Evolutionary conservation across 2,888 invertebrate species (phyloP).

Genomic region (Pogonocherus hispidulus): DNA sequence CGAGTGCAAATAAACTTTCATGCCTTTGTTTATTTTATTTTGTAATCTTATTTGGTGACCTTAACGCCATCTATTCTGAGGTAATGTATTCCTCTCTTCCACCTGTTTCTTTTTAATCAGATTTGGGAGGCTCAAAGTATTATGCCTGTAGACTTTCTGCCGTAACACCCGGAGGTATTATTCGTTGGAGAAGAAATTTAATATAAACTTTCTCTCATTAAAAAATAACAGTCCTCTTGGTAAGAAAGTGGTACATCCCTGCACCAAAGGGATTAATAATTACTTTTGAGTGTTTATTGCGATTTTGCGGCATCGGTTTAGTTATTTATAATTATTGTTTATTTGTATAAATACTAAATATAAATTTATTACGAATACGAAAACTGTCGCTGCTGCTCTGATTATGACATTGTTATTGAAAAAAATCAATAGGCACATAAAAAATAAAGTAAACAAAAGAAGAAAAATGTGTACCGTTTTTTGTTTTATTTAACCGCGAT

Average conservation of each 20-base stretch:
- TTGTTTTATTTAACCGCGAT: too few species aligned
- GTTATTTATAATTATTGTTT: too few species aligned
- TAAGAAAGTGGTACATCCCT: neutral
- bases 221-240: neutral
- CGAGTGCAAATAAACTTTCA: neutral
- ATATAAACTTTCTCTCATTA: neutral
- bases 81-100: neutral
- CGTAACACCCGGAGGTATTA: neutral
- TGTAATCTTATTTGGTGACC: neutral
- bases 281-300: too few species aligned
- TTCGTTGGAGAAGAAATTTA: neutral
- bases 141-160: neutral
- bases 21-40: constrained; percentile 1
- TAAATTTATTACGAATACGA: too few species aligned
- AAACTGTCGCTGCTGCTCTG: too few species aligned
- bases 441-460: too few species aligned
- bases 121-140: neutral
- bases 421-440: too few species aligned
- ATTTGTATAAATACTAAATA: too few species aligned
- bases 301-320: too few species aligned
- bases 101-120: constrained; percentile 6
- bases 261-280: neutral
- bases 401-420: too few species aligned
- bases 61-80: constrained; percentile 7
- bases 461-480: too few species aligned